Percentiles rank a stretch among this genome's conserved stretches.
Conservation (phyloP, 1,140 invertebrate species). For the Cephus cinctus region DNA sequence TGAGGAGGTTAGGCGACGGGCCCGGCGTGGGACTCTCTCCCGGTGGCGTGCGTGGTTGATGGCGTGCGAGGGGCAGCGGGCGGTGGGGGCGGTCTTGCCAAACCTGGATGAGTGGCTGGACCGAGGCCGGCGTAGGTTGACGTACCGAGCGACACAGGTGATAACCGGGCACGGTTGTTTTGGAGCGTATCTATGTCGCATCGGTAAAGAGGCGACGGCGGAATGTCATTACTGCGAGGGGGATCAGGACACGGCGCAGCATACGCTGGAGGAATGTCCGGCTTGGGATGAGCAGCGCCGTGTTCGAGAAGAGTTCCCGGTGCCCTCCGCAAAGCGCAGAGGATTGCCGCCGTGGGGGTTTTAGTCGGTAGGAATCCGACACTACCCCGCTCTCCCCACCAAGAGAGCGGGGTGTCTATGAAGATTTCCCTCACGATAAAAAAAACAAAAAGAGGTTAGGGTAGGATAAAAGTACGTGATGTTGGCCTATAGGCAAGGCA, state of each 20-base stretch:
- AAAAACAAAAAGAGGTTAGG: background rate
- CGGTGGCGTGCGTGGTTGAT: background rate
- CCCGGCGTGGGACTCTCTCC: background rate
- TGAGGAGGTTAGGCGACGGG: background rate
- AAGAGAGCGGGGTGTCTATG: too few species aligned
- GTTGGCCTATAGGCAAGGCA: too few species aligned
- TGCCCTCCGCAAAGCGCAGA: background rate
- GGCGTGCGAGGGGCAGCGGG: background rate
- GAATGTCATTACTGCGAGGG: constrained; percentile 7
- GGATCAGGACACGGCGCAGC: background rate
- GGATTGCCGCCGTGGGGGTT: background rate
- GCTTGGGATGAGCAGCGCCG: constrained; percentile 13
- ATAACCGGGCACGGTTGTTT: constrained; percentile 34
- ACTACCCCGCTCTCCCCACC: background rate
- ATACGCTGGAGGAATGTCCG: too few species aligned
- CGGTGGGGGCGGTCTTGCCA: background rate
- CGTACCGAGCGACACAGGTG: constrained; percentile 4
- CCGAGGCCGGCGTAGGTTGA: background rate
- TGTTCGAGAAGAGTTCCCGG: background rate
- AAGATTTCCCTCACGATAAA: too few species aligned
- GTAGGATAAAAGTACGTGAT: too few species aligned
- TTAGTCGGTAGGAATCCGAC: background rate
- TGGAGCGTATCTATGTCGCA: constrained; percentile 17
- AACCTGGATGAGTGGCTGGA: background rate
- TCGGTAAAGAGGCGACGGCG: constrained; percentile 2